A percentile compares a stretch with the other conserved stretches of the same genome.
Evolutionary conservation across 2,797 vertebrate species (phyloP).

Genomic region (Podarcis lilfordi): DNA sequence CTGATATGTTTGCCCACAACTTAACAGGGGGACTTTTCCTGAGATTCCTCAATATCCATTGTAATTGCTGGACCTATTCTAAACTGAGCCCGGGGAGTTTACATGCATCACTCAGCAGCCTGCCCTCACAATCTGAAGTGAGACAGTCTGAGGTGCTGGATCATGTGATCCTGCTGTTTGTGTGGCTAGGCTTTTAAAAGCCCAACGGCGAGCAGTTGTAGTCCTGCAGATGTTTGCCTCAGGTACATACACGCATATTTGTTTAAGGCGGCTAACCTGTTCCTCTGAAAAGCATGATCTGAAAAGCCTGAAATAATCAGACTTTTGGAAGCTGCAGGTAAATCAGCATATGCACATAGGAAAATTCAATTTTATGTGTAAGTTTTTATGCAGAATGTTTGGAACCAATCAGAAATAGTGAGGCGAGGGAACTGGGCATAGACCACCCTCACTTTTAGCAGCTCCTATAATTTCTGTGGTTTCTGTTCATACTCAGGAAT

Average conservation of each 20-base stretch:
- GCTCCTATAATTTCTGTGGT: slow-evolving; percentile 7
- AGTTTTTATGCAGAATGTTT: slow-evolving; percentile 26
- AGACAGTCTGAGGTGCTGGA: neutral
- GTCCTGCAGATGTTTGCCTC: neutral
- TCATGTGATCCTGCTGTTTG: neutral
- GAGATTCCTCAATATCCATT: neutral
- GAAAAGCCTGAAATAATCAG: neutral
- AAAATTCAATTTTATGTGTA: neutral
- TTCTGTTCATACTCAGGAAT: slow-evolving; percentile 2
- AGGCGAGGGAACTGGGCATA: neutral
- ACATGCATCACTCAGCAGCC: neutral
- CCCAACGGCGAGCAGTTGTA: too few species aligned
- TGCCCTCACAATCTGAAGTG: neutral
- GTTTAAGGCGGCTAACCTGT: neutral
- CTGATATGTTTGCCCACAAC: too few species aligned
- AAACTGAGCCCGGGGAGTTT: neutral
- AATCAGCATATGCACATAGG: neutral
- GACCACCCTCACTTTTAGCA: slow-evolving; percentile 23
- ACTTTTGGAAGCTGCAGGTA: neutral
- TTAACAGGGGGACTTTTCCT: too few species aligned
- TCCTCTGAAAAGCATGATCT: neutral
- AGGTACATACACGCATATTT: neutral
- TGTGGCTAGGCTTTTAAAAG: neutral
- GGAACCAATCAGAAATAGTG: neutral
- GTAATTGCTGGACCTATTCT: neutral